Evolutionary conservation across 1,140 invertebrate species (phyloP), one percentile per base, ranked within the genome.

Genomic region (Tachypleus tridentatus): DNA sequence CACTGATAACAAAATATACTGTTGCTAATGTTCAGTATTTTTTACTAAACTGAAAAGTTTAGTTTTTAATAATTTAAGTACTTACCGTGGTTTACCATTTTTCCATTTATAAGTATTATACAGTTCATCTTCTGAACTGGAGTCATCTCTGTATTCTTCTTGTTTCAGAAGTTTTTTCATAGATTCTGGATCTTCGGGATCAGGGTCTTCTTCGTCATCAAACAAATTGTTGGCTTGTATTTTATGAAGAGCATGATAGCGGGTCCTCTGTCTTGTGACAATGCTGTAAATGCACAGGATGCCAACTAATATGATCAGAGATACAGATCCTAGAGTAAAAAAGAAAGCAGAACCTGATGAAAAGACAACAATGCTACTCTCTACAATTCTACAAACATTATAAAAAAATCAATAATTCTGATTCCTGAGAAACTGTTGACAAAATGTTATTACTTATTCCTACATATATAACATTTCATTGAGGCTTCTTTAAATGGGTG

Each of bases 51-150:
- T 29, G 29, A 29, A 29, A 29, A 29, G 29, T 29, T 29, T 29
- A 29, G 0, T 29, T 29, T 29, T 29, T 2, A 29, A 29, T 29
- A 29, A 29, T 29, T 29, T 29, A 29, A 29, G 29, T 29, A 9
- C 62, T 64, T 64, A 67, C 66, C 56, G 29, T 29, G 29, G 29
- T 9, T 50, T 48, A 49, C 61, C 66, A 62, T 67, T 64, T 60
- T 67, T 66, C 64, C 61, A 67, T 6, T 60, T 57, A 64, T 68
- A 67, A 8, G 66, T 67, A 62, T 70, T 70, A 62, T 70, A 70
- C 11, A 70, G 52, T 62, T 70, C 69, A 63, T 70, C 69, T 66
- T 70, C 69, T 50, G 69, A 70, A 10, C 60, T 59, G 10, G 47
- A 62, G n/a, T 65, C 66, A 58, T 61, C 65, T 48, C 64, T 63